Conservation (phyloP, 2,888 invertebrate species). For the Magallana nippona region DNA sequence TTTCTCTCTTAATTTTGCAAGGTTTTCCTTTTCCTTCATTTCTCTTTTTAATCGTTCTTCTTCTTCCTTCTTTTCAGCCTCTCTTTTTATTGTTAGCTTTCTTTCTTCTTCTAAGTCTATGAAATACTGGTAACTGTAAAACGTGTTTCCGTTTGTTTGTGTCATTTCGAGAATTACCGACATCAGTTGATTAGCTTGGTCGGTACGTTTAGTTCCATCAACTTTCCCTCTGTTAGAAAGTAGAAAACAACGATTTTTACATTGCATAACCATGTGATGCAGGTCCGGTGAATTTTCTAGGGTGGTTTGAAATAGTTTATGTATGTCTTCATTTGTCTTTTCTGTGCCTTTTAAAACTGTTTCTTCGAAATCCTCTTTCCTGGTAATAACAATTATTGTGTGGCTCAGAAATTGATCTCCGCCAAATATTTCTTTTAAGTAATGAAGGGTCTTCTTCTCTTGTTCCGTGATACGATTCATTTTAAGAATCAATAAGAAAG, state of each 20-base stretch:
- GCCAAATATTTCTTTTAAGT: constrained; percentile 1
- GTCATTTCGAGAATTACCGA: background rate
- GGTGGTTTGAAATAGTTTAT: background rate
- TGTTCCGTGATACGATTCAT: constrained; percentile 11
- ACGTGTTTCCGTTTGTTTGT: background rate
- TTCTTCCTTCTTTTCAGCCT: background rate
- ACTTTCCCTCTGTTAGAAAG: background rate
- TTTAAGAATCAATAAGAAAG: constrained; percentile 31
- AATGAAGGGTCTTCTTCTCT: background rate
- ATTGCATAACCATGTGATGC: background rate
- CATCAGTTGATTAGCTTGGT: background rate
- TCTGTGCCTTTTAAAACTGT: background rate
- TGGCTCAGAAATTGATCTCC: constrained; percentile 11
- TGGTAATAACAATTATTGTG: constrained; percentile 1
- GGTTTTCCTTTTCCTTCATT: background rate
- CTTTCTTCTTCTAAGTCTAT: constrained; percentile 1
- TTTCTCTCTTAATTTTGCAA: background rate
- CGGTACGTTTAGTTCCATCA: background rate
- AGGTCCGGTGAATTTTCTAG: constrained; percentile 1
- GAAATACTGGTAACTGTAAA: constrained; percentile 10
- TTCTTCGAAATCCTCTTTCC: background rate
- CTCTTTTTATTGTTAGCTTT: background rate
- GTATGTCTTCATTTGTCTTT: background rate
- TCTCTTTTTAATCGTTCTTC: background rate
- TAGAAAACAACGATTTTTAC: background rate